Percentiles rank a stretch among this genome's conserved stretches.
Conservation (phyloP, 2,113 vertebrate genomes). For the Hymenochirus boettgeri region DNA sequence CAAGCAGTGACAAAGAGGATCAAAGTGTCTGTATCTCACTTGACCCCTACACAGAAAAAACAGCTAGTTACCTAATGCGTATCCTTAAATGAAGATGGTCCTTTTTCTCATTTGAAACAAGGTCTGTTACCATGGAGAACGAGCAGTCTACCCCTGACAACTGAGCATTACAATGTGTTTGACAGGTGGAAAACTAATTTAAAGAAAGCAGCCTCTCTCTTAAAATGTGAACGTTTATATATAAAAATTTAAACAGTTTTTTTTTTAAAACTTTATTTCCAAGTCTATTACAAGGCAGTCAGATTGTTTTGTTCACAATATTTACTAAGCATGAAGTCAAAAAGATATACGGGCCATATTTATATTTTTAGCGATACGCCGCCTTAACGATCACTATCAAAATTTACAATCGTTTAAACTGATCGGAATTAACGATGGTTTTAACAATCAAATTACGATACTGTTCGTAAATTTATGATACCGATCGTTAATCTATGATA, state of each 20-base stretch:
- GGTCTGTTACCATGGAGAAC: constrained; percentile 47
- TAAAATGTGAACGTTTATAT: constrained; percentile 34
- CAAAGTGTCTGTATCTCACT: background rate
- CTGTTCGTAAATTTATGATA: no score
- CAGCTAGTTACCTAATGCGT: constrained; percentile 50
- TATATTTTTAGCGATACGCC: no score
- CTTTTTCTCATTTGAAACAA: constrained; percentile 52
- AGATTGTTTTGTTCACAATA: constrained; percentile 3
- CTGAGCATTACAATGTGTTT: constrained; percentile 47
- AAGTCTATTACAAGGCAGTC: constrained; percentile 11
- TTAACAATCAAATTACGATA: no score
- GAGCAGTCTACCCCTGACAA: constrained; percentile 40
- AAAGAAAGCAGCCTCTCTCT: constrained; percentile 25
- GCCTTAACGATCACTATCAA: no score
- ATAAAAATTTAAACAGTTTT: constrained; percentile 34
- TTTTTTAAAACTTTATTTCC: constrained; percentile 29
- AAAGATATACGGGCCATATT: no score
- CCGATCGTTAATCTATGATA: no score
- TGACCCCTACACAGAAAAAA: constrained; percentile 13
- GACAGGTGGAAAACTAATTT: constrained; percentile 40
- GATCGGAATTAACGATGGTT: no score
- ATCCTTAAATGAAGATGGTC: constrained; percentile 49
- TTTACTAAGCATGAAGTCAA: background rate
- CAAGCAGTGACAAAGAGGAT: no score
- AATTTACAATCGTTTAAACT: no score